Evolutionary conservation across 2,113 vertebrate genomes (phyloP).

Genomic region (Dicrurus megarhynchus): DNA sequence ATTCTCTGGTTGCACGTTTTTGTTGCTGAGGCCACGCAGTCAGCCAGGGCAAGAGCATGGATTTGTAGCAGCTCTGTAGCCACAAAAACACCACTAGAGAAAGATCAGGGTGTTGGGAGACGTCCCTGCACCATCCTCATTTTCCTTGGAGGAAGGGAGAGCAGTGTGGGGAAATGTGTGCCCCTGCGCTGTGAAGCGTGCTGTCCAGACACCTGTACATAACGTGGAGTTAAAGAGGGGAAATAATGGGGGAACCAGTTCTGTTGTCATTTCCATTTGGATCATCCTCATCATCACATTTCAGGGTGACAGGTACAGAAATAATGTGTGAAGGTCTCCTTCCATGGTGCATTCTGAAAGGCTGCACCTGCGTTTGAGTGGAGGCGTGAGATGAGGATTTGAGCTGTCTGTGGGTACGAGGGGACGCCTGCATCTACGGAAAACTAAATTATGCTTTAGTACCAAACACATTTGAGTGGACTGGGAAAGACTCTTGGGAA

Average conservation of each 20-base stretch:
- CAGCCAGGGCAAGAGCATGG: not conserved
- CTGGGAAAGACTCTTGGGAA: conserved; percentile 51
- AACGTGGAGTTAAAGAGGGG: conserved; percentile 51
- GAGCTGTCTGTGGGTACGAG: not conserved
- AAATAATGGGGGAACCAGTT: conserved; percentile 60
- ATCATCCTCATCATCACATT: conserved; percentile 65
- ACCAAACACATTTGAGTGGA: conserved; percentile 18
- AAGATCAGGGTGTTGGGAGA: not conserved
- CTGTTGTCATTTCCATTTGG: conserved; percentile 62
- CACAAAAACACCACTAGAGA: not conserved
- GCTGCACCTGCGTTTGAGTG: conserved; percentile 56
- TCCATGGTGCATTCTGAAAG: not conserved
- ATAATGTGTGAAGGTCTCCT: conserved; percentile 59
- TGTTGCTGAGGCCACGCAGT: not conserved
- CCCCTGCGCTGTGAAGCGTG: not conserved
- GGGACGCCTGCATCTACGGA: not conserved
- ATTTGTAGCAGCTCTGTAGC: not conserved
- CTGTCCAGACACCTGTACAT: conserved; percentile 66
- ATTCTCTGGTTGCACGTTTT: not conserved
- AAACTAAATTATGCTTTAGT: conserved; percentile 38
- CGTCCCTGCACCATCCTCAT: not conserved
- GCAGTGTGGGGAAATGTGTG: not conserved
- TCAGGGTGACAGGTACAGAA: conserved; percentile 69
- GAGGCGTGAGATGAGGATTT: not conserved
- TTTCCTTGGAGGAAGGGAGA: not conserved